Evolutionary conservation across 2,113 vertebrate species (phyloP).

Genomic region (Bos indicus): DNA sequence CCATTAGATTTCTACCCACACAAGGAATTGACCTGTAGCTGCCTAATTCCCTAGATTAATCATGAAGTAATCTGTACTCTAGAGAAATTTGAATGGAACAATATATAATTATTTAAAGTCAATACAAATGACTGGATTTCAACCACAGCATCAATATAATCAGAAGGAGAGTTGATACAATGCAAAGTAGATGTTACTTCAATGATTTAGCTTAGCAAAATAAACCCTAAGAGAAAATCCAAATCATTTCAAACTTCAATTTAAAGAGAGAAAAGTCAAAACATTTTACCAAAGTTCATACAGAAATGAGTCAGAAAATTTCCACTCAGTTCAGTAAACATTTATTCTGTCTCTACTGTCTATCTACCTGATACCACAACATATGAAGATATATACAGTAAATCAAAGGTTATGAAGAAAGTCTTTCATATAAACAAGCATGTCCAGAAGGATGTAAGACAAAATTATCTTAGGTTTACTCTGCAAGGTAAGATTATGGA

Average conservation of each 20-base stretch:
- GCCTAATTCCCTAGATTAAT: background rate
- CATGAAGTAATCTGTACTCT: background rate
- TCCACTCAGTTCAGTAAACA: background rate
- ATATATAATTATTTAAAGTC: constrained; percentile 2
- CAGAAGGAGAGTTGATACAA: background rate
- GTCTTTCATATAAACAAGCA: background rate
- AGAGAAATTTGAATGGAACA: background rate
- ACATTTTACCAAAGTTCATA: background rate
- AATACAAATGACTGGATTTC: background rate
- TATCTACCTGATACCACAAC: background rate
- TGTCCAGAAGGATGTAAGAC: background rate
- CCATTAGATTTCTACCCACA: background rate
- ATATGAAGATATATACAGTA: background rate
- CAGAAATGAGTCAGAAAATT: background rate
- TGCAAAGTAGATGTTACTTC: constrained; percentile 3
- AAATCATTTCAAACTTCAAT: background rate
- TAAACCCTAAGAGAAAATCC: background rate
- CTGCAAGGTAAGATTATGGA: background rate
- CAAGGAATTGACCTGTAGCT: background rate
- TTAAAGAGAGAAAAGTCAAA: constrained; percentile 2
- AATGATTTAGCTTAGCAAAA: constrained; percentile 15
- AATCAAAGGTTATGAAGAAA: background rate
- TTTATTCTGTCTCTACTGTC: background rate
- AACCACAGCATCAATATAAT: background rate
- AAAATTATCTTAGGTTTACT: background rate